These are phyloP conservation scores for Platycercus adscitus DNA, from an alignment of 2,113 vertebrate genomes.

Conservation along the genomic window DNA sequence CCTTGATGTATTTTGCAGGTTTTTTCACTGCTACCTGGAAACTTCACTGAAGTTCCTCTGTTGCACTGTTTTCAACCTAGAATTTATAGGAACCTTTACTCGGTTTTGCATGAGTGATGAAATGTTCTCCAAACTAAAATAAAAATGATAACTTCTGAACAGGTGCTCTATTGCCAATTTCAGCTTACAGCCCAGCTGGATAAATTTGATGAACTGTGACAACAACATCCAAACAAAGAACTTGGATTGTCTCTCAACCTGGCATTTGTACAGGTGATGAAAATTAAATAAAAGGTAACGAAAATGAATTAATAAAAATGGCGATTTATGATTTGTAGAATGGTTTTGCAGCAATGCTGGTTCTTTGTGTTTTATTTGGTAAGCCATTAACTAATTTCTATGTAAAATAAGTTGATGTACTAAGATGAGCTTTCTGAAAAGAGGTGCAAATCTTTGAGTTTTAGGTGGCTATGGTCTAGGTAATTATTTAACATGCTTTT, in stretches of 20 bases:
- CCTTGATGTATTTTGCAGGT: not conserved
- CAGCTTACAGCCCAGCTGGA: not conserved
- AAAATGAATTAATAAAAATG: not conserved
- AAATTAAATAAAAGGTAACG: not conserved
- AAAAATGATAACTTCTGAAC: not conserved
- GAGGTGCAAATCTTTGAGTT: not conserved
- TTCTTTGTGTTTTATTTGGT: not conserved
- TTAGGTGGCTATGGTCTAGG: not conserved
- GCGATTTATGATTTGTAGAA: fast-evolving
- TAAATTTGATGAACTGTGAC: not conserved
- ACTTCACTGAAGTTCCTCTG: not conserved
- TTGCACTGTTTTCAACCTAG: not conserved
- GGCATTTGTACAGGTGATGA: not conserved
- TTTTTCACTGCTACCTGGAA: not conserved
- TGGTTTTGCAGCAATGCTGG: not conserved
- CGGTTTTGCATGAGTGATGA: not conserved
- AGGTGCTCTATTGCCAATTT: not conserved
- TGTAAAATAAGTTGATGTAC: not conserved
- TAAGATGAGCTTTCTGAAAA: not conserved
- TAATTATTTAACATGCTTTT: not conserved
- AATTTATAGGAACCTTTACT: not conserved
- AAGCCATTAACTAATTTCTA: not conserved
- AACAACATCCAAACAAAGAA: not conserved
- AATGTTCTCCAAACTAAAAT: not conserved
- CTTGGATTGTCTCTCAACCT: not conserved